These are phyloP conservation scores for Epirrhoe alternata DNA, from an alignment of 2,888 invertebrate genomes.

Conservation along the genomic window DNA sequence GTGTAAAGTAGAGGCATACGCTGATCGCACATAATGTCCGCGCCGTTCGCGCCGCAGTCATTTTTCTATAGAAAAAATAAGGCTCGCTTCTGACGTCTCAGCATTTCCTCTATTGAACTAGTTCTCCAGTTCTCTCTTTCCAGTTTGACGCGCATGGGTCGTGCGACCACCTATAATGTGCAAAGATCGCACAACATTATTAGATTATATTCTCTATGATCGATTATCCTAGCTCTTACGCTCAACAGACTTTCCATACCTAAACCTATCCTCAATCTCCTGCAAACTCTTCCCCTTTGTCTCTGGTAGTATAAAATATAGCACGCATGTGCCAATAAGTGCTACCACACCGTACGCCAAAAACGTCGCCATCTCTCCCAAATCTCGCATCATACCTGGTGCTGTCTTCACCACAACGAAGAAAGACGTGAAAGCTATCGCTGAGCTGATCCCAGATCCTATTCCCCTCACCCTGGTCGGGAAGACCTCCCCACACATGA, in stretches of 20 bases:
- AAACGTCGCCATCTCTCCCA: slow-evolving; percentile 88
- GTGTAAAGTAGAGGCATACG: too few species aligned
- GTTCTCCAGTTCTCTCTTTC: too few species aligned
- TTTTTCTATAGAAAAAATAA: too few species aligned
- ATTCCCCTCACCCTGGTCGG: slow-evolving; percentile 86
- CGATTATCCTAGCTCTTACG: slow-evolving; percentile 52
- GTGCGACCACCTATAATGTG: too few species aligned
- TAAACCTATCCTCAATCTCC: slow-evolving; percentile 87
- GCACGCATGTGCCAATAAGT: slow-evolving; percentile 82
- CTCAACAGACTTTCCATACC: slow-evolving; percentile 51
- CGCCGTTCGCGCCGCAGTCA: too few species aligned
- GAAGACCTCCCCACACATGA: slow-evolving; percentile 90
- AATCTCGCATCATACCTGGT: slow-evolving; percentile 83
- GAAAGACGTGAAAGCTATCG: slow-evolving; percentile 87
- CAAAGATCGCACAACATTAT: too few species aligned
- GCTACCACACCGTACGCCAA: slow-evolving; percentile 86
- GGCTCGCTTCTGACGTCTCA: too few species aligned
- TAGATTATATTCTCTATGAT: neutral
- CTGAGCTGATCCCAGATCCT: slow-evolving; percentile 88
- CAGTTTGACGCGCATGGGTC: too few species aligned
- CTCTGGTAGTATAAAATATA: slow-evolving; percentile 87
- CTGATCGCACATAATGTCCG: too few species aligned
- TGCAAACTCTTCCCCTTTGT: slow-evolving; percentile 88
- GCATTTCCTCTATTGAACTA: too few species aligned
- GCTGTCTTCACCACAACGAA: slow-evolving; percentile 88